phyloP scores from a whole-genome alignment of 2,113 vertebrate species.

The Gymnocephalus cernua region DNA sequence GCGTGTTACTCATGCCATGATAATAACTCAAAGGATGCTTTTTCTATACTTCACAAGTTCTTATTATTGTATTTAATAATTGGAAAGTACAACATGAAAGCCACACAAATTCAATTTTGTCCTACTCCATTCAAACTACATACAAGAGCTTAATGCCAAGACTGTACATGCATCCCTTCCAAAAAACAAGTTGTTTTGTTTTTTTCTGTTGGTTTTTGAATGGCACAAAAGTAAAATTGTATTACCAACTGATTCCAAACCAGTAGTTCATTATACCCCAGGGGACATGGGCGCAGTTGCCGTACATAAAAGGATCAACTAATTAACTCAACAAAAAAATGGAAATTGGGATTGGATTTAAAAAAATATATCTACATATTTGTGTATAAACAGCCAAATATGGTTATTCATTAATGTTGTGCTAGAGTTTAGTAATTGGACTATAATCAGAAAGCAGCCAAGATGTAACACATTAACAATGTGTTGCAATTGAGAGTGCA shows the following conservation, averaged over 20 bases:
- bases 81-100: no score
- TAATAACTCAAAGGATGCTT: not conserved
- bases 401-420: not conserved
- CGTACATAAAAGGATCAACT: not conserved
- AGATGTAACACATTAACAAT: no score
- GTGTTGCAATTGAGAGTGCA: no score
- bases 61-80: not conserved
- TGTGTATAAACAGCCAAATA: not conserved
- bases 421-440: not conserved
- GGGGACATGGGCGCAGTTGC: not conserved
- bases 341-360: not conserved
- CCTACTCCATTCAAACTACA: not conserved
- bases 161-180: not conserved
- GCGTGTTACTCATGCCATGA: conserved; percentile 2
- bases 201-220: not conserved
- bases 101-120: not conserved
- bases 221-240: not conserved
- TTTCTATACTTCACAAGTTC: conserved; percentile 8
- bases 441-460: not conserved
- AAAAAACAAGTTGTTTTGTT: not conserved
- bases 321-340: not conserved
- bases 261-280: not conserved
- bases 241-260: not conserved
- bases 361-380: not conserved
- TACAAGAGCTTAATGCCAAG: not conserved